Percentiles rank a stretch among this genome's conserved stretches.
Evolutionary conservation across 2,797 vertebrate species (phyloP).

Genomic region (Clarias laeviceps): DNA sequence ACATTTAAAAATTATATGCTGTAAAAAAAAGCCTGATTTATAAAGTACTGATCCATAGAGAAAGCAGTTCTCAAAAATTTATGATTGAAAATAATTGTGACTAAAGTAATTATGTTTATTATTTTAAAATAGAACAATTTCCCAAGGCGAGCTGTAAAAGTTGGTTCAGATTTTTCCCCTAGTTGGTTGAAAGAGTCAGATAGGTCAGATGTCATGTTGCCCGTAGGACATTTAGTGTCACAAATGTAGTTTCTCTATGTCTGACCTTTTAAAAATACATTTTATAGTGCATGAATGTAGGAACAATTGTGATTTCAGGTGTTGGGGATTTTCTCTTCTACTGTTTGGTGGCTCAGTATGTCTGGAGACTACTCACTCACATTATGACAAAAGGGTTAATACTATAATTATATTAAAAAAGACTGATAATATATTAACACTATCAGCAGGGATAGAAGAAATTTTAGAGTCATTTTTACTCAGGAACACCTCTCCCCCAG

Average conservation of each 20-base stretch:
- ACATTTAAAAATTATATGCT: no score
- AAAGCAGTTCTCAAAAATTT: neutral
- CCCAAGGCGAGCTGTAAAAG: neutral
- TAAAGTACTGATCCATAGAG: neutral
- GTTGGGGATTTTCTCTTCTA: neutral
- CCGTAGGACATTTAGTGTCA: neutral
- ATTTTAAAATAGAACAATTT: neutral
- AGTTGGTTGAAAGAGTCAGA: neutral
- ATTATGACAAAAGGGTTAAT: neutral
- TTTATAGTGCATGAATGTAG: neutral
- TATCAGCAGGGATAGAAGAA: neutral
- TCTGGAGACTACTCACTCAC: neutral
- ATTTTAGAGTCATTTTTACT: neutral
- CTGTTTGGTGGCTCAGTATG: neutral
- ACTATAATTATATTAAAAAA: neutral
- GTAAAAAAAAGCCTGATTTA: no score
- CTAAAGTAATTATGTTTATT: neutral
- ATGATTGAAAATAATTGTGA: neutral
- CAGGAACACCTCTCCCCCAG: neutral
- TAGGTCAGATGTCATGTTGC: conserved; percentile 4
- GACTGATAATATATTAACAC: neutral
- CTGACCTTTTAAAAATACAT: neutral
- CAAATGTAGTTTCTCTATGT: neutral
- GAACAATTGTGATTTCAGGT: neutral
- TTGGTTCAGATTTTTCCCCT: neutral